Percentiles rank a stretch among this genome's conserved stretches.
These are phyloP conservation scores for Baryphthengus martii DNA, from an alignment of 2,113 vertebrate species.

Conservation along the genomic window DNA sequence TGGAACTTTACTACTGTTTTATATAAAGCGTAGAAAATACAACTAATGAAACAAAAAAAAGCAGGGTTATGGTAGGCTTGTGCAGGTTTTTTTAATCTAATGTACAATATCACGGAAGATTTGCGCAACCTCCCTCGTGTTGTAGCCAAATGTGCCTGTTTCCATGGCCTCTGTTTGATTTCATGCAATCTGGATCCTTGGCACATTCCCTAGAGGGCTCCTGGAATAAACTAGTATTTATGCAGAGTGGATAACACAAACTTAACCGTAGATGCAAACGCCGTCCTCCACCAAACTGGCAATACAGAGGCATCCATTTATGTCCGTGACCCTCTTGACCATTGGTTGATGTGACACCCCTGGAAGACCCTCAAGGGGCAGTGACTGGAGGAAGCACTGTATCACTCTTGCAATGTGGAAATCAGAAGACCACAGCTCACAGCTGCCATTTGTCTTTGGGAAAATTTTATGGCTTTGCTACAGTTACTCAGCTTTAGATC, in stretches of 20 bases:
- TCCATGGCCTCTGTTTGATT: neutral
- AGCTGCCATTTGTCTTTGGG: neutral
- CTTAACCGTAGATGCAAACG: neutral
- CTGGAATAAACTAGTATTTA: neutral
- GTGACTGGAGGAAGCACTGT: neutral
- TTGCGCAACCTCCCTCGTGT: neutral
- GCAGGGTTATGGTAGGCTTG: neutral
- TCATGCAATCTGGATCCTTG: neutral
- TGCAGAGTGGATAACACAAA: neutral
- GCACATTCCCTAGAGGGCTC: neutral
- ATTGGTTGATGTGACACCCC: fast-evolving
- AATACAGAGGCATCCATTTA: neutral
- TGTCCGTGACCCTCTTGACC: fast-evolving
- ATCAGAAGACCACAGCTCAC: neutral
- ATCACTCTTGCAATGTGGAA: neutral
- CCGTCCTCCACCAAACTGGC: fast-evolving
- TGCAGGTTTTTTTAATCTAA: no score
- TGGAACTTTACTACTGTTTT: neutral
- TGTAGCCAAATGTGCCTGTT: neutral
- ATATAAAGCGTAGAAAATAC: neutral
- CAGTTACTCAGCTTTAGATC: neutral
- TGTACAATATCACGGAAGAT: neutral
- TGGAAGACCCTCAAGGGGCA: neutral
- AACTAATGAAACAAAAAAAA: neutral
- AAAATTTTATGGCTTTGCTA: neutral